Evolutionary conservation across 2,888 invertebrate species (phyloP).

Genomic region (Tenthredo distinguenda): DNA sequence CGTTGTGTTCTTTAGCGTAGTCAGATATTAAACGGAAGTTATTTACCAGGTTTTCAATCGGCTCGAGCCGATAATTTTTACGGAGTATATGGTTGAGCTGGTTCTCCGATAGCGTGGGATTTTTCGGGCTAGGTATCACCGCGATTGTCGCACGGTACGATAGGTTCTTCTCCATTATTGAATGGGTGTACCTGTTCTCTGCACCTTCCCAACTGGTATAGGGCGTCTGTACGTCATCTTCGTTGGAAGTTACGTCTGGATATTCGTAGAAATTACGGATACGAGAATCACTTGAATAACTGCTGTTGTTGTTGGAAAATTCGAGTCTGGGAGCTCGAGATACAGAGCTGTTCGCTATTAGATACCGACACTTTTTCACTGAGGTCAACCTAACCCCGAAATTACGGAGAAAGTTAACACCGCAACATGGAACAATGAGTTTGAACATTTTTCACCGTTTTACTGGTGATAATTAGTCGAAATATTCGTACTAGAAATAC

Average conservation of each 20-base stretch:
- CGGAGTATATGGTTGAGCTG: slow-evolving; percentile 67
- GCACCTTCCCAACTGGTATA: neutral
- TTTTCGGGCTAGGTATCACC: neutral
- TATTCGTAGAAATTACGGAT: slow-evolving; percentile 23
- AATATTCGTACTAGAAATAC: neutral
- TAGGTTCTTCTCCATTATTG: neutral
- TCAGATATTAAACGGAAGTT: slow-evolving; percentile 74
- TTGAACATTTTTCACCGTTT: neutral
- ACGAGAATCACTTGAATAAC: neutral
- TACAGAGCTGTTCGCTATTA: neutral
- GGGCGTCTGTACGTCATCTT: neutral
- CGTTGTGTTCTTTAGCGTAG: slow-evolving; percentile 74
- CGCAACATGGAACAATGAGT: neutral
- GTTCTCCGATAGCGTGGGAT: slow-evolving; percentile 57
- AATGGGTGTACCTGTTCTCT: slow-evolving; percentile 30
- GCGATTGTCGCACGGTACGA: neutral
- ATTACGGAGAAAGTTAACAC: neutral
- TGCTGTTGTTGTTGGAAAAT: neutral
- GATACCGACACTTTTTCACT: neutral
- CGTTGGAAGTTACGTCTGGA: neutral
- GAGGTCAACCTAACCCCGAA: neutral
- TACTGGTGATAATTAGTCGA: too few species aligned
- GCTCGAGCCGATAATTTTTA: slow-evolving; percentile 63
- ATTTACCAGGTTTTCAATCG: slow-evolving; percentile 72
- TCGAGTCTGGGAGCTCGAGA: neutral